Evolutionary conservation across 1,140 invertebrate genomes (phyloP), one percentile per base, ranked within the genome.

Genomic region (Caligus rogercresseyi): DNA sequence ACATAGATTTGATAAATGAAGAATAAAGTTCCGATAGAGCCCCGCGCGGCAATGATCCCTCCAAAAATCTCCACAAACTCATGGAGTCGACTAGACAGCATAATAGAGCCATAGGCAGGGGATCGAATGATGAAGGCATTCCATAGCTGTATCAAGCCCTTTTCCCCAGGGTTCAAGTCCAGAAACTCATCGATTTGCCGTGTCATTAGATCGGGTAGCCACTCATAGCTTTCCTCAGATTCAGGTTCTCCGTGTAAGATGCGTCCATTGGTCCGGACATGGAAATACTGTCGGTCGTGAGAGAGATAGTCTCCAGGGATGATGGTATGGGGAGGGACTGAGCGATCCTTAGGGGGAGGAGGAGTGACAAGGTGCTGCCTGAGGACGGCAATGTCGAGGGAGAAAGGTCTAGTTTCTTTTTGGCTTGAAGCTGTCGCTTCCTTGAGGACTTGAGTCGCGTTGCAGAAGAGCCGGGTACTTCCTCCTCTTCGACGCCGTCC

Each of bases 161-260:
- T 60, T 43, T 60, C 57, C 16, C 57, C 57, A 11, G 14, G 14
- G 24, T 60, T 60, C 24, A 60, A 31, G 43, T 60, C 57, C 7
- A 60, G 23, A 60, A 60, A 60, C 15, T 60, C 57, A 31, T 60
- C 57, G 43, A 60, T 60, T 60, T 60, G 57, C 1, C 57, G 23
- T 31, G 19, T n/a, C 16, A 25, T 21, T 20, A 21, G 20, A 56
- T 56, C 54, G n/a, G 24, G 19, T 14, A 56, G 54, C 54, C 54
- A 56, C 24, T 56, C 18, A 25, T 56, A 56, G 20, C 24, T 56
- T 23, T 56, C 54, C 14, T 56, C 54, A 15, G 20, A 56, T 25
- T 56, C 54, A 2, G 54, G 24, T 56, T 56, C 54, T 13, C 54
- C 54, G 20, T 56, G 20, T 1, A n/a, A 15, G 24, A 56, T 25